A percentile compares a stretch with the other conserved stretches of the same genome.
Evolutionary conservation across 2,797 vertebrate species (phyloP).

Genomic region (Poecile montanus): DNA sequence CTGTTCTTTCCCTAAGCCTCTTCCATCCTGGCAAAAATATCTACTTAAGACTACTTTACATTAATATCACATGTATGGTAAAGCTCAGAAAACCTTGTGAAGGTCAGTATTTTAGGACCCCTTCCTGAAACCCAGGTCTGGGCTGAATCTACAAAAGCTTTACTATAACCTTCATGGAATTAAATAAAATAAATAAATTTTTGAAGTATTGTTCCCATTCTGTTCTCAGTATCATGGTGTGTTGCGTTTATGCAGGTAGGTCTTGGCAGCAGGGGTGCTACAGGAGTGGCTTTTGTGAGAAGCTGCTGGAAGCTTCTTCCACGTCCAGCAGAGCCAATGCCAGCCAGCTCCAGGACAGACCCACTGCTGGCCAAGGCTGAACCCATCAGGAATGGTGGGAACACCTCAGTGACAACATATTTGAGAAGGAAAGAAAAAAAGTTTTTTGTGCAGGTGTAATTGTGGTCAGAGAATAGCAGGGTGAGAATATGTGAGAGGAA

Average conservation of each 20-base stretch:
- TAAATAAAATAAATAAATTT: neutral
- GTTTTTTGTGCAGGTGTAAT: neutral
- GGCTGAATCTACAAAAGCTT: neutral
- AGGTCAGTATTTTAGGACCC: neutral
- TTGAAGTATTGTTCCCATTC: neutral
- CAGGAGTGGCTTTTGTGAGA: neutral
- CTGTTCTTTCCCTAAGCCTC: neutral
- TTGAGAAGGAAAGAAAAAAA: neutral
- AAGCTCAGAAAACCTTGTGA: neutral
- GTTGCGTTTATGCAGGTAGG: neutral
- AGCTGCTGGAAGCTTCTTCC: neutral
- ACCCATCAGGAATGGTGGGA: neutral
- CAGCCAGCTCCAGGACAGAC: neutral
- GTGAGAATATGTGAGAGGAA: neutral
- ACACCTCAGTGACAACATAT: neutral
- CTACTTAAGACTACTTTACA: neutral
- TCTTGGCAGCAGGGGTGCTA: neutral
- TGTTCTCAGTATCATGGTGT: neutral
- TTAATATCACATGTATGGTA: neutral
- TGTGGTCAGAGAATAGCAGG: neutral
- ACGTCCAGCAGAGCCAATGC: neutral
- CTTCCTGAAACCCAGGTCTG: neutral
- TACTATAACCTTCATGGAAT: neutral
- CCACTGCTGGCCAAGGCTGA: neutral
- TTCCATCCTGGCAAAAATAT: neutral